These are phyloP conservation scores for Mus musculus DNA, from an alignment of 2,113 vertebrate species.

Conservation along the genomic window GRCm39 chrX:47305001-47305500, in stretches of 20 bases:
- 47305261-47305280: constrained; percentile 45
- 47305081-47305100: neutral
- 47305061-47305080: neutral
- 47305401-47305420: constrained; percentile 5
- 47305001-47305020: neutral
- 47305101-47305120: neutral
- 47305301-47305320: constrained; percentile 43
- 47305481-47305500: constrained; percentile 22
- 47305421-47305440: constrained; percentile 60
- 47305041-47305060: neutral
- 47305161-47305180: neutral
- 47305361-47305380: constrained; percentile 49
- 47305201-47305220: constrained; percentile 47
- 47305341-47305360: constrained; percentile 56
- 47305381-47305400: constrained; percentile 52
- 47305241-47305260: constrained; percentile 34
- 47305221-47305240: constrained; percentile 50
- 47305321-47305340: constrained; percentile 52
- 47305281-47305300: constrained; percentile 51
- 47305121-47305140: neutral
- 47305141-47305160: neutral
- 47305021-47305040: neutral
- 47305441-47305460: constrained; percentile 42
- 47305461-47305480: constrained; percentile 32
- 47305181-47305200: constrained; percentile 38